A percentile compares a stretch with the other conserved stretches of the same genome.
Conservation (phyloP, 1,140 invertebrate genomes). For the Holotrichia oblita region DNA sequence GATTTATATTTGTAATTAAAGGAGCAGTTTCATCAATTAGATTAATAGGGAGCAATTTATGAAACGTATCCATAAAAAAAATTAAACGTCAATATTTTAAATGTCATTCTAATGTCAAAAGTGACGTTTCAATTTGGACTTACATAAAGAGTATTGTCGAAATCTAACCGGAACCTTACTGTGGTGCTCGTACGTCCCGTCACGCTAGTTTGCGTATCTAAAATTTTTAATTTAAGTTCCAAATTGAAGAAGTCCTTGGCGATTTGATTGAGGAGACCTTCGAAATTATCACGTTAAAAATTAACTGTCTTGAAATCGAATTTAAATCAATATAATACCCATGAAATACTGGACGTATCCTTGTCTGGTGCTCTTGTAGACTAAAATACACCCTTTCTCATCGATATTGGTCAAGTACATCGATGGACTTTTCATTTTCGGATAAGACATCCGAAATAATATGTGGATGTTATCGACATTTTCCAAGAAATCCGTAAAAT, state of each 20-base stretch:
- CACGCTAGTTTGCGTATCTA: conserved; percentile 72
- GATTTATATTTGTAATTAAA: too few species aligned
- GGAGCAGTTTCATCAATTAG: too few species aligned
- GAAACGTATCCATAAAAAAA: too few species aligned
- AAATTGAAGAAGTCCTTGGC: conserved; percentile 81
- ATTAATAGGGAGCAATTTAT: too few species aligned
- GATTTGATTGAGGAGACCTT: conserved; percentile 73
- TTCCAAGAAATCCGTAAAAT: conserved; percentile 88
- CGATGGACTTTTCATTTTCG: conserved; percentile 90
- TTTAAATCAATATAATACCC: too few species aligned
- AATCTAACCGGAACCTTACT: conserved; percentile 79
- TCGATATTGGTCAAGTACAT: conserved; percentile 87
- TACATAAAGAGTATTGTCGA: conserved; percentile 82
- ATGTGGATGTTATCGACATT: conserved; percentile 91
- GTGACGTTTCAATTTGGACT: conserved; percentile 56
- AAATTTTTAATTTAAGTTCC: conserved; percentile 73
- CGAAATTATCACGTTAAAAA: too few species aligned
- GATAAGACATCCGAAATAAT: conserved; percentile 88
- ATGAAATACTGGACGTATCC: conserved; percentile 88
- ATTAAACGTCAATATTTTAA: neutral
- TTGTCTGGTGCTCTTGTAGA: conserved; percentile 79
- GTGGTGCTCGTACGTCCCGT: conserved; percentile 66
- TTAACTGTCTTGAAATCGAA: too few species aligned
- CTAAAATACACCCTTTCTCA: conserved; percentile 77
- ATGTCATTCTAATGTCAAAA: neutral